Percentiles rank a stretch among this genome's conserved stretches.
phyloP scores from a whole-genome alignment of 2,113 vertebrate species.

The Xenopus tropicalis region UCB_Xtro_10.0 CM004443.2:38200001-38200500 shows the following conservation, averaged over 20 bases:
- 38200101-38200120: constrained; percentile 37
- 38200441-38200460: constrained; percentile 37
- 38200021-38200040: constrained; percentile 8
- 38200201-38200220: constrained; percentile 68
- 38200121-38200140: constrained; percentile 54
- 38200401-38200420: constrained; percentile 17
- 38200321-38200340: constrained; percentile 60
- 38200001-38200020: neutral
- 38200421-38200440: constrained; percentile 28
- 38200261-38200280: constrained; percentile 64
- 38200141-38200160: constrained; percentile 46
- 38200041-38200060: constrained; percentile 25
- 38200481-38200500: constrained; percentile 21
- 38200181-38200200: constrained; percentile 61
- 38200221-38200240: constrained; percentile 58
- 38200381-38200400: constrained; percentile 81
- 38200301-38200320: constrained; percentile 64
- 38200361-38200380: constrained; percentile 70
- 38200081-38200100: too few species aligned
- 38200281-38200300: constrained; percentile 55
- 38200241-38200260: constrained; percentile 63
- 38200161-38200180: constrained; percentile 47
- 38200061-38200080: constrained; percentile 11
- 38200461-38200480: neutral
- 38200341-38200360: constrained; percentile 62